Percentiles rank a stretch among this genome's conserved stretches.
These are phyloP conservation scores for Melanostoma mellinum DNA, from an alignment of 2,888 invertebrate species.

Conservation along the genomic window DNA sequence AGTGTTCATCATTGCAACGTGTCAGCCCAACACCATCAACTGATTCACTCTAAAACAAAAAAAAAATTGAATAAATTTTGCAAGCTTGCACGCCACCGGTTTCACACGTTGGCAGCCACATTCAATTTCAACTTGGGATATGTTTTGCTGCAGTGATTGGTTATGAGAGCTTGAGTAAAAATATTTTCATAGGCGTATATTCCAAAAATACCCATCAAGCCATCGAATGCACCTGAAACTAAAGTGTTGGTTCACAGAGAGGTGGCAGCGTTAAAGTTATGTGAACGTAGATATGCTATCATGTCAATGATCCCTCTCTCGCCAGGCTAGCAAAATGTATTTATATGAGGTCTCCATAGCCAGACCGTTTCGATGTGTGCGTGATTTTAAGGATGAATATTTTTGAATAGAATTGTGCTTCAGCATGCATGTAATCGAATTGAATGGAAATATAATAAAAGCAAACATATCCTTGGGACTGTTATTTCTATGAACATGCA, in stretches of 20 bases:
- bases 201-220: conserved; percentile 31
- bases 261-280: background rate
- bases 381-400: conserved; percentile 60
- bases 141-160: conserved; percentile 36
- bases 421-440: conserved; percentile 66
- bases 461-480: conserved; percentile 3
- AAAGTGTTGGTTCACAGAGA: conserved; percentile 33
- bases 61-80: conserved; percentile 32
- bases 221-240: conserved; percentile 29
- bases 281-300: background rate
- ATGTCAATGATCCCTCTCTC: conserved; percentile 46
- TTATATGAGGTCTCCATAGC: no score
- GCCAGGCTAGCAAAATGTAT: background rate
- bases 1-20: conserved; percentile 46
- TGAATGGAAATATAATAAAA: conserved; percentile 57
- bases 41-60: conserved; percentile 16
- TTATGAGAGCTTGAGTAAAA: conserved; percentile 8
- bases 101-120: conserved; percentile 58
- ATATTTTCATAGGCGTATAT: conserved; percentile 5
- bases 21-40: conserved; percentile 16
- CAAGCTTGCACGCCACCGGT: conserved; percentile 50
- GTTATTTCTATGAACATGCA: no score
- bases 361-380: background rate
- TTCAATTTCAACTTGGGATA: conserved; percentile 49
- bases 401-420: conserved; percentile 64